Base-by-base conservation (phyloP, 2,113 vertebrate species). In the Cranoglanis bouderius region DNA sequence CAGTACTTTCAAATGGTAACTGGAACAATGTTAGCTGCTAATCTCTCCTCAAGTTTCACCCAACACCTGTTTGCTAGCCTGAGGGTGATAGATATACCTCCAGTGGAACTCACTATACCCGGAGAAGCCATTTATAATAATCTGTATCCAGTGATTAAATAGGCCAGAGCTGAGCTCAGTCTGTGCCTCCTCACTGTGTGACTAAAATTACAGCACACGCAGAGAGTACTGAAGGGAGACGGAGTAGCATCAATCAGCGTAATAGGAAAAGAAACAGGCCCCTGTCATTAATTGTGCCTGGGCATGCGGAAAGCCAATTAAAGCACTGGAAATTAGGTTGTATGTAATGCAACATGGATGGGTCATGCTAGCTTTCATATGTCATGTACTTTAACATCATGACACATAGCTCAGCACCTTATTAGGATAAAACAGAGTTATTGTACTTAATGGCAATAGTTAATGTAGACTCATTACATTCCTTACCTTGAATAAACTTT, bases 261-360 rank as follows among this genome's bases (percentile, higher is more conserved):
- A 90, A 92, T 90, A 92, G 88, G 85, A 89, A 83, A 92, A 89
- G 72, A 85, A 89, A 61, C 89, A 88, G 87, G 90, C 88, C 90
- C 83, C 51, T 43, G 87, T 93, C 92, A 94, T 94, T 95, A 95
- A 95, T 94, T 93, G 93, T 92, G 93, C 82, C 90, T 1, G 12
- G 84, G 88, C 90, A 91, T 86, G 88, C 90, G 91, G 92, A 95
- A 93, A 94, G 93, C 88, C 92, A 94, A 95, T 95, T 95, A 95
- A 92, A 90, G 53, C 91, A 84, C 85, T 86, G 90, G 88, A 93
- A 93, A 94, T 92, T 92, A 90, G 92, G 91, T 89, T 92, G 92
- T 77, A 84, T 87, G 88, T 88, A 89, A 65, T 63, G 43, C 72
- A 82, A 87, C 87, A 89, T 87, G 85, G 84, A 89, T 46, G 84